Conservation (phyloP, 2,888 invertebrate species). For the Chloroclysta siterata region DNA sequence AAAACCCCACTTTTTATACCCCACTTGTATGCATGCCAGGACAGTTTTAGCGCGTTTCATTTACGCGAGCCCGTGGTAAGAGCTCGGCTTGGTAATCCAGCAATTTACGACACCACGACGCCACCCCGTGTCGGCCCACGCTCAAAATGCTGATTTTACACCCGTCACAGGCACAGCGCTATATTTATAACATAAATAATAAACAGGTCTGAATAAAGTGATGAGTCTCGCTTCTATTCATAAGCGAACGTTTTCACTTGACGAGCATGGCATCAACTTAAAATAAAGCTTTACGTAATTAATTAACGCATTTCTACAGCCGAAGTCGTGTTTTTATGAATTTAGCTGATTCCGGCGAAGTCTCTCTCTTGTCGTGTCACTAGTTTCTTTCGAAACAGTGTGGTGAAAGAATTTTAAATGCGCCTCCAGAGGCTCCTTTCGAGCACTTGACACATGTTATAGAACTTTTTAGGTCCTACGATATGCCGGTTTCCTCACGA, state of each 20-base stretch:
- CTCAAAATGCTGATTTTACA: constrained; percentile 47
- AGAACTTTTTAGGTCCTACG: too few relatives aligned
- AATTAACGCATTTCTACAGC: background rate
- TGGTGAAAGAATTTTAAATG: too few relatives aligned
- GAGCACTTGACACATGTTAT: too few relatives aligned
- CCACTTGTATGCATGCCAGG: constrained; percentile 4
- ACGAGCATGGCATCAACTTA: constrained; percentile 7
- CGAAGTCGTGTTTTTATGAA: background rate
- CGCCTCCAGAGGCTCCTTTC: too few relatives aligned
- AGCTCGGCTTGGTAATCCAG: constrained; percentile 51
- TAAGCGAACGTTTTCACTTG: constrained; percentile 25
- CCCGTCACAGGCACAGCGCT: constrained; percentile 37
- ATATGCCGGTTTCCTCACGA: too few relatives aligned
- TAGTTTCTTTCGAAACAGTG: too few relatives aligned
- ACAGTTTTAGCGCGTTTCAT: constrained; percentile 23
- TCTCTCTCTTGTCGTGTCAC: too few relatives aligned
- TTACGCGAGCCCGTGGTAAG: constrained; percentile 34
- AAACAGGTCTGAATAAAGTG: constrained; percentile 38
- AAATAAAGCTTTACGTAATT: constrained; percentile 10
- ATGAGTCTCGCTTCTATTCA: constrained; percentile 38
- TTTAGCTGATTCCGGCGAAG: too few relatives aligned
- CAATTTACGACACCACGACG: constrained; percentile 56
- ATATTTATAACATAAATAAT: constrained; percentile 43
- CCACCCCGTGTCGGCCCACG: constrained; percentile 35
- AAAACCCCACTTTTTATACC: constrained; percentile 15